Evolutionary conservation across 2,797 vertebrate genomes (phyloP), one percentile per base, ranked within the genome.

Genomic region (Lepus oiostolus): DNA sequence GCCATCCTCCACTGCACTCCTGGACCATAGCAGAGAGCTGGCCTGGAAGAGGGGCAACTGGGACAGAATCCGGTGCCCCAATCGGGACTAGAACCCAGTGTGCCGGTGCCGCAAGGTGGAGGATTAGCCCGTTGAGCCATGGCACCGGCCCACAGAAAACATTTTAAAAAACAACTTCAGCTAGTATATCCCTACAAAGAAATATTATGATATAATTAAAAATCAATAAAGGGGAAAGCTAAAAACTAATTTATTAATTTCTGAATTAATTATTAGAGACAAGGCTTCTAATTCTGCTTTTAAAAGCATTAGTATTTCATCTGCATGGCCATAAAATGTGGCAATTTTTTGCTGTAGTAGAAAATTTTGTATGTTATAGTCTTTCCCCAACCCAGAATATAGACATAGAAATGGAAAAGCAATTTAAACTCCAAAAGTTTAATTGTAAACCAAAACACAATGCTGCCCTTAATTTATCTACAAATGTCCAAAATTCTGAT

Each of bases 381-480:
- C 38, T 22, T 83, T 54, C 26, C 9, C 52, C 12, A 54, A 21
- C 28, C 32, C 62, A 95, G 58, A 76, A 75, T 35, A 80, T 89
- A 22, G 80, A 85, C 67, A 85, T 38, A 82, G 71, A 90, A 85
- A 75, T 94, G 92, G 80, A 84, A 94, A 95, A 91, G 60, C 26
- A 77, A 82, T 94, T 93, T 90, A 77, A 90, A 68, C 35, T 91
- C 24, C 68, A 52, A 90, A 87, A 84, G 92, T 85, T 94, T 71
- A 84, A 30, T 7, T 82, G 35, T 84, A 86, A 76, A 85, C 50
- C 38, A 70, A 92, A 88, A 54, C 6, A 54, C 62, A 76, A 52
- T 12, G 22, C 19, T 84, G 26, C 5, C 42, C 24, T 95, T 74
- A 82, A 50, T 89, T 97, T 85, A 71, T 92, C 38, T 88, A 14